A percentile compares a stretch with the other conserved stretches of the same genome.
These are phyloP conservation scores for Phrixothrix hirtus DNA, from an alignment of 2,888 invertebrate species.

Conservation along the genomic window DNA sequence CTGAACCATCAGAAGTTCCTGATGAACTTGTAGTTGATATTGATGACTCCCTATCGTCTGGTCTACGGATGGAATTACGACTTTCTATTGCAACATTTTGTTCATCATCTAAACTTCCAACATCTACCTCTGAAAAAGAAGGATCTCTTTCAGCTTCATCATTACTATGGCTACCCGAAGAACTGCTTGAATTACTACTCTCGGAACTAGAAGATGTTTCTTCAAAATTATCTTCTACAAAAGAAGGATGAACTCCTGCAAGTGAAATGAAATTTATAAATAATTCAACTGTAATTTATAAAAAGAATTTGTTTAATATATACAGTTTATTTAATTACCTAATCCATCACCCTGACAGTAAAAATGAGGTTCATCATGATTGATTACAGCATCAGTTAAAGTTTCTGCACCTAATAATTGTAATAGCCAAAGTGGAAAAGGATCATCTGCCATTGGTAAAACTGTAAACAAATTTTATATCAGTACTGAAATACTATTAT, in stretches of 20 bases:
- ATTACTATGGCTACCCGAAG: constrained; percentile 31
- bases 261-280: too few relatives aligned
- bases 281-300: too few relatives aligned
- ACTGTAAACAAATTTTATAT: constrained; percentile 10
- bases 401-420: constrained; percentile 47
- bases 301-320: constrained; percentile 2
- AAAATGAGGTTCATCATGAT: constrained; percentile 51
- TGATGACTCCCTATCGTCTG: too few relatives aligned
- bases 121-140: constrained; percentile 18
- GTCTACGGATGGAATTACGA: too few relatives aligned
- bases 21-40: background rate
- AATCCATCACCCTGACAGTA: constrained; percentile 56
- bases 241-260: constrained; percentile 54
- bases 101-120: constrained; percentile 17
- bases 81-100: constrained; percentile 4
- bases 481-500: background rate
- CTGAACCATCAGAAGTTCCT: constrained; percentile 23
- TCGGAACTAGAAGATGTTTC: constrained; percentile 41
- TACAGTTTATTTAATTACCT: constrained; percentile 40
- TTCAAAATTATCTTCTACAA: constrained; percentile 47
- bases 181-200: constrained; percentile 38
- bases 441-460: constrained; percentile 34
- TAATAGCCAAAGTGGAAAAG: constrained; percentile 53
- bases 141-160: constrained; percentile 23
- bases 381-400: constrained; percentile 30